These are phyloP conservation scores for Tricholaema leucomelas DNA, from an alignment of 2,113 vertebrate species.

Conservation along the genomic window DNA sequence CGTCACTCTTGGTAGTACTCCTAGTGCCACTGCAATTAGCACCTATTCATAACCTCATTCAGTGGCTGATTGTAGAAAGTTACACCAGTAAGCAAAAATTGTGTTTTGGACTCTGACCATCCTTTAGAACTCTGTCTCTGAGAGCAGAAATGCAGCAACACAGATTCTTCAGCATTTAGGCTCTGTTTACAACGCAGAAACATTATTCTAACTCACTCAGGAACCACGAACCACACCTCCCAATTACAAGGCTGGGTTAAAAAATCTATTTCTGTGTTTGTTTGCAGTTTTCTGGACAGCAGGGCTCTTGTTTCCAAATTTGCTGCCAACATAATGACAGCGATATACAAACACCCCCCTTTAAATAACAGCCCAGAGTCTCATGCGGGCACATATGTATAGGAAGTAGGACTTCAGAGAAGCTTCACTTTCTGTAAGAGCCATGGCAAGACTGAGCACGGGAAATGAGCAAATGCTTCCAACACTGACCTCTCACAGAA, in stretches of 20 bases:
- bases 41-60: background rate
- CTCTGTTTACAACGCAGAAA: background rate
- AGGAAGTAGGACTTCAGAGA: background rate
- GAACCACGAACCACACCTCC: background rate
- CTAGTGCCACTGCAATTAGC: background rate
- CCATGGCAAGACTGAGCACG: background rate
- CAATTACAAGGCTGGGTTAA: background rate
- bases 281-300: background rate
- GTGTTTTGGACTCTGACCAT: background rate
- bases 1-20: background rate
- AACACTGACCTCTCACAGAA: background rate
- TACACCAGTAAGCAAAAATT: background rate
- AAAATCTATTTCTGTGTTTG: background rate
- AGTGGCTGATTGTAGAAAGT: background rate
- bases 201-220: background rate
- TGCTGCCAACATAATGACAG: background rate
- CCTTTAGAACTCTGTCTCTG: background rate
- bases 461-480: background rate
- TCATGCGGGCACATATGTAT: background rate
- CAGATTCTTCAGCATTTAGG: background rate
- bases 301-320: background rate
- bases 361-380: background rate
- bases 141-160: background rate
- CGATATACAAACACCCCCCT: rapidly evolving
- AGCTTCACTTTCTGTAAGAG: background rate